phyloP scores from a whole-genome alignment of 2,113 vertebrate genomes.

The Nycticebus coucang region DNA sequence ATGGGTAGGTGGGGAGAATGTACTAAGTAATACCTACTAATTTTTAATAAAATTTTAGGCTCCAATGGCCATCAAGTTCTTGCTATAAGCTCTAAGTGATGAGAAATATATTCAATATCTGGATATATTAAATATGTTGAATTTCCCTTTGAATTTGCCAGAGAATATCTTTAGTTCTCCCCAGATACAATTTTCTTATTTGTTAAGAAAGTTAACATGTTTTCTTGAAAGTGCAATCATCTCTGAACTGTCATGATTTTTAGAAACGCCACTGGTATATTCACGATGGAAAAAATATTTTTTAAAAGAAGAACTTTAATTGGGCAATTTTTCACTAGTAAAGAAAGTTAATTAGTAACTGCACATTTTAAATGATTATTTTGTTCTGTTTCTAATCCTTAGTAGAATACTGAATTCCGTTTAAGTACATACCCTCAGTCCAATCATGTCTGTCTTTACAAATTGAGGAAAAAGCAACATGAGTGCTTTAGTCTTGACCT shows the following conservation, averaged over 20 bases:
- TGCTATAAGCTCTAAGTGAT: background rate
- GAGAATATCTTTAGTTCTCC: background rate
- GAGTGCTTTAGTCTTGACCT: background rate
- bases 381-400: background rate
- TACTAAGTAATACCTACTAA: background rate
- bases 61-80: background rate
- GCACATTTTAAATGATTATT: conserved; percentile 15
- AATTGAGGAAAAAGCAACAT: background rate
- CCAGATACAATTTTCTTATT: background rate
- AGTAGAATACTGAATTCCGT: background rate
- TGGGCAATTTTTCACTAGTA: background rate
- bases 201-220: background rate
- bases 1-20: background rate
- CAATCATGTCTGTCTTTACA: background rate
- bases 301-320: conserved; percentile 18
- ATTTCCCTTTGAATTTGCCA: background rate
- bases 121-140: background rate
- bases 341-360: conserved; percentile 31
- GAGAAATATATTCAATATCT: background rate
- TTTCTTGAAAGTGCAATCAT: background rate
- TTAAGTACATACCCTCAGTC: background rate
- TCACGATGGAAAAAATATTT: background rate
- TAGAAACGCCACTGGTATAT: background rate
- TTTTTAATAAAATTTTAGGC: background rate
- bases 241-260: background rate